A percentile compares a stretch with the other conserved stretches of the same genome.
Evolutionary conservation across 2,113 vertebrate species (phyloP).

Genomic region (Cynopterus brachyotis): DNA sequence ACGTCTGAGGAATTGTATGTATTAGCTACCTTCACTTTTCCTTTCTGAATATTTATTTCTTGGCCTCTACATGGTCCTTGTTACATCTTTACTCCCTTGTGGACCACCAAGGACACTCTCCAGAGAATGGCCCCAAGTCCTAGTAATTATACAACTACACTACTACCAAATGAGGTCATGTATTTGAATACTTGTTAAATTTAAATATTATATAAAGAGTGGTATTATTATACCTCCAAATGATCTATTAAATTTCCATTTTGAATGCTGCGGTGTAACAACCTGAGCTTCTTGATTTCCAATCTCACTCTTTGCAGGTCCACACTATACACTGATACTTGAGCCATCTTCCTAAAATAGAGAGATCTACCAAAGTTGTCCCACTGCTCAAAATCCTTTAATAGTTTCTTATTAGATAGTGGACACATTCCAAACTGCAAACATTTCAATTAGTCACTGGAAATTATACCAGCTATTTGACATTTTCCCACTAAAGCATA

Average conservation of each 20-base stretch:
- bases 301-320: not conserved
- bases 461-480: not conserved
- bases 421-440: not conserved
- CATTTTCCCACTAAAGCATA: not conserved
- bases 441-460: not conserved
- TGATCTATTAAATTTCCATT: not conserved
- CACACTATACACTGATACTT: not conserved
- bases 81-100: not conserved
- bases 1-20: not conserved
- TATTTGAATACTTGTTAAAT: not conserved
- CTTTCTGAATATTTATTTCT: not conserved
- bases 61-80: not conserved
- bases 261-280: not conserved
- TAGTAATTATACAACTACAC: not conserved
- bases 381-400: not conserved
- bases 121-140: not conserved
- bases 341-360: not conserved
- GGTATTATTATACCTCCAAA: not conserved
- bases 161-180: not conserved
- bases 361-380: not conserved
- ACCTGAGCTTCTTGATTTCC: not conserved
- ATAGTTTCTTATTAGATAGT: not conserved
- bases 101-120: not conserved
- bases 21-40: not conserved
- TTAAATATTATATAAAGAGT: not conserved